Evolutionary conservation across 2,888 invertebrate species (phyloP), one percentile per base, ranked within the genome.

Genomic region (Thalpophila matura): DNA sequence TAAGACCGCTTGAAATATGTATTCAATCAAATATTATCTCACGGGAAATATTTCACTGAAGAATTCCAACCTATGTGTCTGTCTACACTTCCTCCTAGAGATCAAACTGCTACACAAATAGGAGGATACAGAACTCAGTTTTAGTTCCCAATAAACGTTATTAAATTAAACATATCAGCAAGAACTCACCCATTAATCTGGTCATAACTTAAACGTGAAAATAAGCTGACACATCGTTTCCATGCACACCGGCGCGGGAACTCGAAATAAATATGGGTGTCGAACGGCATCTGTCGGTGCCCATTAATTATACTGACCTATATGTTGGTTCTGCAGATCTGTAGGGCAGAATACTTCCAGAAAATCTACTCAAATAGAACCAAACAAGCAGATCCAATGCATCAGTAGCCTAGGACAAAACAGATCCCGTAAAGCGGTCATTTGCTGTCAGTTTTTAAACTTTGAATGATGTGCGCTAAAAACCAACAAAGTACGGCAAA

Each of bases 281-380:
- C 37, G 43, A 74, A 59, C 26, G 49, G 12, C 62, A 42, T 60
- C 51, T 65, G 60, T 68, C 46, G 46, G 47, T 46, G 38, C 56
- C 57, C 65, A 72, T 71, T 63, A 77, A 59, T 76, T 64, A 45
- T 76, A 64, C 31, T 64, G 73, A 58, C 77, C 73, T 66, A 71
- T 29, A 71, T 72, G 72, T 49, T 61, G 54, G 40, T 59, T 58
- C 59, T 42, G 55, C 16, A 40, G 47, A 62, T 62, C 42, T 53
- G 16, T 43, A 50, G n/a, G 6, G 18, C 63, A 75, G 46, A 40
- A 49, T 38, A 22, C 5, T 14, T 31, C n/a, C 76, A 62, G 55
- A 56, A 62, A 49, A 22, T 2, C 54, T 47, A 72, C 40, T 47
- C 14, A 5, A 14, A n/a, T 10, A 16, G 18, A n/a, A n/a, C 20